Evolutionary conservation across 2,888 invertebrate species (phyloP), one percentile per base, ranked within the genome.

Genomic region (Dascillus cervinus): DNA sequence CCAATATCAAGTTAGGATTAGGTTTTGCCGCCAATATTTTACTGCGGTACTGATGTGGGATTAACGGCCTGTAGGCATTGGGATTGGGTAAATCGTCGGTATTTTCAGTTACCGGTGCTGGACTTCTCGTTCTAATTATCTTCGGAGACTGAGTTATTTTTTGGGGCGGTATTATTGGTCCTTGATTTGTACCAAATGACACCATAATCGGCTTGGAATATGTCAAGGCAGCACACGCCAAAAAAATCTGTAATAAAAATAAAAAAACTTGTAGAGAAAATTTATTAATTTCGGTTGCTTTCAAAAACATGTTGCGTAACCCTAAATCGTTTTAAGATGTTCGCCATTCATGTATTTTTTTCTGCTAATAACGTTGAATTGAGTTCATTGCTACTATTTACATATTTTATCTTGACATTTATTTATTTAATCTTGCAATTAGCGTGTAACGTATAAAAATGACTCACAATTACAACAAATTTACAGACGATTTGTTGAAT

Each of bases 151-250:
- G 42, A 8, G 49, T 44, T 8, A 51, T 47, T n/a, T 39, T 44
- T 8, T 43, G 35, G 13, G 39, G 32, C n/a, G 61, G 61, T 10
- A 58, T 41, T 22, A 65, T 64, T 15, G 64, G 62, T n/a, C 62
- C 64, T 47, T 56, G 52, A 14, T 58, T 63, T 3, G 64, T 64
- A 17, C 65, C 65, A 40, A 60, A 65, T 19, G 58, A 52, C 13
- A 65, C 64, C 61, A 61, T 62, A 34, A 64, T 61, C 17, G 62
- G 58, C 34, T 59, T 55, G 14, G 56, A 35, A 3, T 44, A 31
- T 19, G 50, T 47, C 44, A 52, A 47, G 42, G 51, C 47, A 26
- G 51, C 31, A 30, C 56, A 40, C 36, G 53, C 47, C 31, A 53
- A 26, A 15, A 53, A 37, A 22, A 56, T 43, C 62, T 62, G 57